Percentiles rank a stretch among this genome's conserved stretches.
Conservation (phyloP, 2,888 invertebrate genomes). For the Apoda limacodes region DNA sequence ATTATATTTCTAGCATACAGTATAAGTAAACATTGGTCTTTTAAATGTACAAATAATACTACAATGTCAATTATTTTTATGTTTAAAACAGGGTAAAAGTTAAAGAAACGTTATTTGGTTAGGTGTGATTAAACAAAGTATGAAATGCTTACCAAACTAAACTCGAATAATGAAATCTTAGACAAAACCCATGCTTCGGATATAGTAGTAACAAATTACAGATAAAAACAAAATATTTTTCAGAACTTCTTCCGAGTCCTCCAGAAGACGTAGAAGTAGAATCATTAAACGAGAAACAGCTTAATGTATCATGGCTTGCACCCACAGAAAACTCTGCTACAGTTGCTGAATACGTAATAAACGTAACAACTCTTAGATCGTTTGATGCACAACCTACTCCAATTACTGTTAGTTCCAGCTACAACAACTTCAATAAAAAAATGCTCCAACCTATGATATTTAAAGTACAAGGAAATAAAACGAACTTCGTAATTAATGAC, state of each 20-base stretch:
- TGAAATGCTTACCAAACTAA: too few species aligned
- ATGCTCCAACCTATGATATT: slow-evolving; percentile 42
- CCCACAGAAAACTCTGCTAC: slow-evolving; percentile 75
- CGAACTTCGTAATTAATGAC: slow-evolving; percentile 70
- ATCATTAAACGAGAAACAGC: slow-evolving; percentile 76
- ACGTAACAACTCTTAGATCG: slow-evolving; percentile 76
- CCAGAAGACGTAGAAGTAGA: slow-evolving; percentile 80
- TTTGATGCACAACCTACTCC: slow-evolving; percentile 73
- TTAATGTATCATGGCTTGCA: slow-evolving; percentile 78
- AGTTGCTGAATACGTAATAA: slow-evolving; percentile 76
- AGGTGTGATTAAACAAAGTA: too few species aligned
- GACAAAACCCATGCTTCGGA: too few species aligned
- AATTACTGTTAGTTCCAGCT: slow-evolving; percentile 45
- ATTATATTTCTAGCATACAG: too few species aligned
- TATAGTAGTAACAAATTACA: too few species aligned
- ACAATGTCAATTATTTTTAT: too few species aligned
- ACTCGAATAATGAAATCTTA: too few species aligned
- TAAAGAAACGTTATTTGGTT: too few species aligned
- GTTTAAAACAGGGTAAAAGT: too few species aligned
- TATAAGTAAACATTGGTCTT: too few species aligned
- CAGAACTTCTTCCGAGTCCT: slow-evolving; percentile 80
- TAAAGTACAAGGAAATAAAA: slow-evolving; percentile 71
- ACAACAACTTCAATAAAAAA: slow-evolving; percentile 34
- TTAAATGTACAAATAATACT: too few species aligned
- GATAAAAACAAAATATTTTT: too few species aligned